Evolutionary conservation across 2,113 vertebrate species (phyloP), one percentile per base, ranked within the genome.

Genomic region (Verasper variegatus): DNA sequence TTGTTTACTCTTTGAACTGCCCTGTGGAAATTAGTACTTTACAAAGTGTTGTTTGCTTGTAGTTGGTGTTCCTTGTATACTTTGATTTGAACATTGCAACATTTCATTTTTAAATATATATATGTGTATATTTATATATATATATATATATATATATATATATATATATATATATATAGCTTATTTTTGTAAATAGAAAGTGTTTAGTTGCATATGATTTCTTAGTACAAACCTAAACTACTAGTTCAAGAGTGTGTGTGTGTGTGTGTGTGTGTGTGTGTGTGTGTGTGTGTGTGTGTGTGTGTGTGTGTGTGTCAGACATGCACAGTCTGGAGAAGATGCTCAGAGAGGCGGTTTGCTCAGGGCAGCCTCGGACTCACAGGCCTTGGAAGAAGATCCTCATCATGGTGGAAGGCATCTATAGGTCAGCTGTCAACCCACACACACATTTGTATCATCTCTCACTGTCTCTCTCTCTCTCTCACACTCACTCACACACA

Each of bases 351-450:
- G 96, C 96, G 3, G 81, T 98, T 83, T 89, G 95, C 86, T 92
- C 92, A 0, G 97, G 97, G 13, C 97, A 98, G 80, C 97, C 96
- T 77, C 95, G 96, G 78, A 97, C 91, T 0, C 95, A 74, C 76
- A 94, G 97, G 88, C 95, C 96, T 40, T 98, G 97, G 97, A 98
- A 86, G 86, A 98, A 98, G 94, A 96, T 98, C 83, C 95, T 98
- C 82, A 98, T 98, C 90, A 86, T 98, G 3, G 97, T 97, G 74
- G 97, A 98, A 79, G 97, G 97, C 71, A 95, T 98, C 94, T 98
- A 97, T 92, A 98, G 97, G 97, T 98, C 79, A 87, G 92, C 35
- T 8, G 1, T 66, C 65, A 68, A 31, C n/a, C 57, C 56, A 56
- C 69, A 59, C 20, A 67, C 47, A 37, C 8, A 71, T 20, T 55